Evolutionary conservation across 2,888 invertebrate species (phyloP), one percentile per base, ranked within the genome.

Genomic region (Leptura quadrifasciata): DNA sequence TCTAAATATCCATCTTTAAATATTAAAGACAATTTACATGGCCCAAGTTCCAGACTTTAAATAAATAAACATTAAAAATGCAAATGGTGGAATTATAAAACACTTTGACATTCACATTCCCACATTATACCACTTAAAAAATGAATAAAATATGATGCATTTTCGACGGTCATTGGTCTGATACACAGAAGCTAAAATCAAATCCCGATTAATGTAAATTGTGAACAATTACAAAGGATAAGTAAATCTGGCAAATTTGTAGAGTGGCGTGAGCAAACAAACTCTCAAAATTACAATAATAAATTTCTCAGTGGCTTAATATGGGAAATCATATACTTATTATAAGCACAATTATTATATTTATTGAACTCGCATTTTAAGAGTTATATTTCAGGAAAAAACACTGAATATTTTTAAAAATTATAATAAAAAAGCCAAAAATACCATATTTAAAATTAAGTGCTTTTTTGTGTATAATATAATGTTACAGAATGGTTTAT

Each of bases 401-500:
- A 65, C 65, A 65, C 27, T 20, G n/a, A 21, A 15, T 39, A 31
- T 31, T 61, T 63, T 17, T 12, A 63, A 63, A 39, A 55, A 68
- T 54, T 68, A 58, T 58, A 61, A 61, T 61, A 71, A 69, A 69
- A 68, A 71, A 71, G 71, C 71, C 61, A 71, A 71, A 17, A 5
- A 71, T 61, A 47, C 61, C n/a, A 57, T 61, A 71, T 27, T 47
- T n/a, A n/a, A 71, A 71, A 71, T 74, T 74, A 68, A 60, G 68
- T 74, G 68, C 68, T 52, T 63, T 61, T n/a, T 52, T 72, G 35
- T 72, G 35, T 72, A 55, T 57, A 64, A 31, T 72, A 35, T 57
- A 64, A 69, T 47, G 31, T 69, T 74, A 74, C 74, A 74, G 74
- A 74, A 69, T 52, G 61, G 63, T 74, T 69, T 74, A 55, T 3